Percentiles rank a stretch among this genome's conserved stretches.
These are phyloP conservation scores for Sicus ferrugineus DNA, from an alignment of 2,888 invertebrate species.

Conservation along the genomic window DNA sequence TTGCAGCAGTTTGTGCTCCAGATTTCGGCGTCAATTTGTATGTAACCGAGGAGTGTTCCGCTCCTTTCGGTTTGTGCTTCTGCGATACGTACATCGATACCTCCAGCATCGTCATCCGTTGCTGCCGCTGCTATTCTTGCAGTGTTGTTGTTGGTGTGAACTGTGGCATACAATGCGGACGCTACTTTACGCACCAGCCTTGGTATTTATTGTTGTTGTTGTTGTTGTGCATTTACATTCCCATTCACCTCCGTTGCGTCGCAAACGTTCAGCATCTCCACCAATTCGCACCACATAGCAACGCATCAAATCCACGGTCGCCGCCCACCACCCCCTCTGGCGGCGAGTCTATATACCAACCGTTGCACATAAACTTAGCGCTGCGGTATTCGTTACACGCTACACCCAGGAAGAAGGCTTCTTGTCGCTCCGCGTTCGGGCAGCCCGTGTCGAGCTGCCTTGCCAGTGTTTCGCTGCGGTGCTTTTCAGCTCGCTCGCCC, in stretches of 20 bases:
- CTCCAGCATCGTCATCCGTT: background rate
- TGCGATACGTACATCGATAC: conserved; percentile 6
- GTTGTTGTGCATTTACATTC: background rate
- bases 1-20: conserved; percentile 1
- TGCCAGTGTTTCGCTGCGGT: conserved; percentile 3
- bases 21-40: background rate
- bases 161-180: background rate
- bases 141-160: background rate
- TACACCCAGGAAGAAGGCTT: conserved; percentile 34
- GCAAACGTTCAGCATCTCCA: background rate
- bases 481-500: conserved; percentile 20
- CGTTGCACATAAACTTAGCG: conserved; percentile 13
- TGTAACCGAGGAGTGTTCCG: background rate
- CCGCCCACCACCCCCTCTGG: background rate
- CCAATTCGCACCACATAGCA: background rate
- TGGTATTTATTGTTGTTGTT: conserved; percentile 1
- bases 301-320: background rate
- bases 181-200: background rate
- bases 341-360: background rate
- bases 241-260: background rate
- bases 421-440: conserved; percentile 3
- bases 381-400: conserved; percentile 5
- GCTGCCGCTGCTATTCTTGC: background rate
- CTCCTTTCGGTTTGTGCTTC: conserved; percentile 9
- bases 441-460: conserved; percentile 7